phyloP scores from a whole-genome alignment of 2,888 invertebrate species.

The Arctia plantaginis region DNA sequence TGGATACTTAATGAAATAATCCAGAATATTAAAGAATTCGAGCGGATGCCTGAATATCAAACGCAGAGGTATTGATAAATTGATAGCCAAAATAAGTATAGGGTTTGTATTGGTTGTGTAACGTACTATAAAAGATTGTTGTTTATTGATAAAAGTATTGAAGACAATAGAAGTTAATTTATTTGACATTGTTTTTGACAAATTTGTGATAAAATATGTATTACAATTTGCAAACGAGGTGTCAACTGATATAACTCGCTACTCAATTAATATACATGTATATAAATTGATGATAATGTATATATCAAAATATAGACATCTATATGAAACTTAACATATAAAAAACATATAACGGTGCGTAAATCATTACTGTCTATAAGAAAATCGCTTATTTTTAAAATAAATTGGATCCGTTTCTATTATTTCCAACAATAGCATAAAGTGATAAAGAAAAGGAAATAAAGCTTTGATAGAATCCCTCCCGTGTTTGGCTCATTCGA shows the following conservation, averaged over 20 bases:
- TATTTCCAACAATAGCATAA: conserved; percentile 59
- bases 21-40: not conserved
- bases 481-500: conserved; percentile 41
- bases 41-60: not conserved
- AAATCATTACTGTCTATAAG: conserved; percentile 8
- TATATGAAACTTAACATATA: not conserved
- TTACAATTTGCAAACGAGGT: not conserved
- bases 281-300: no score
- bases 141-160: not conserved
- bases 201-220: not conserved
- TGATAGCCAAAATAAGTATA: not conserved
- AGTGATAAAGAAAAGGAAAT: conserved; percentile 60
- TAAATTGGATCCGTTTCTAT: conserved; percentile 54
- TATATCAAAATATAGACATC: not conserved
- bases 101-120: no score
- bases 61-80: not conserved
- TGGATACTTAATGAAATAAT: not conserved
- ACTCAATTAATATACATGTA: not conserved
- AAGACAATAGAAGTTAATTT: not conserved
- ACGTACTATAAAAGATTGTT: not conserved
- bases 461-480: conserved; percentile 58
- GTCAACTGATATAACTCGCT: not conserved
- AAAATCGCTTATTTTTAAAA: conserved; percentile 50
- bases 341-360: not conserved
- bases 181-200: not conserved